Base-by-base conservation (phyloP, 2,113 vertebrate species). In the Callospermophilus lateralis region DNA sequence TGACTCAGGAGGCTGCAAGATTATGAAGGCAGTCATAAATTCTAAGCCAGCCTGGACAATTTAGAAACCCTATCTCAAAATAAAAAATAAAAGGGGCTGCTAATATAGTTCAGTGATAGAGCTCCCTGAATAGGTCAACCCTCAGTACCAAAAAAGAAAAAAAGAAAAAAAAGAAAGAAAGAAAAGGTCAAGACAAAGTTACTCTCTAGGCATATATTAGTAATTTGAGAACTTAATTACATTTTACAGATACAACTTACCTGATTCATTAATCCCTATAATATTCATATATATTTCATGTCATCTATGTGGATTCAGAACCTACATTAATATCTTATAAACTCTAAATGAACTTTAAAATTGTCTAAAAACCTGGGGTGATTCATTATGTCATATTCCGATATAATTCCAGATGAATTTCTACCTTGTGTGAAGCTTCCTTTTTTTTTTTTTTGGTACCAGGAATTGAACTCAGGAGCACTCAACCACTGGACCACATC, bases 261-360 rank as follows among this genome's bases (percentile, higher is more conserved):
- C 22, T 94, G n/a, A 92, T 67, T 51, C 90, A 58, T 73, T 58
- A 84, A 96, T 78, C 90, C 28, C 34, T 63, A 88, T 58, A 61
- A 73, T 13, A 89, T 86, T 73, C 79, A 37, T 42, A 73, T 13
- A 88, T n/a, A 72, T 9, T 72, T 88, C 22, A 93, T n/a, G 15
- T n/a, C 19, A 74, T 11, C n/a, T 6, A n/a, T 58, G 13, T 78
- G 53, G 20, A 12, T 58, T n/a, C 90, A 30, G 93, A 96, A 83
- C 28, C 45, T 74, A 24, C 8, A 89, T 55, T 39, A 63, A 12
- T 37, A 86, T 15, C 42, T 55, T 10, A 2, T 37, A 78, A 94
- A 16, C 68, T 80, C 37, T 24, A 96, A 78, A 63, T 79, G 45
- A 91, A 94, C 13, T 42, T 19, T 61, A 88, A 6, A 42, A 86